Base-by-base conservation (phyloP, 2,888 invertebrate genomes). In the Eristalinus aeneus region DNA sequence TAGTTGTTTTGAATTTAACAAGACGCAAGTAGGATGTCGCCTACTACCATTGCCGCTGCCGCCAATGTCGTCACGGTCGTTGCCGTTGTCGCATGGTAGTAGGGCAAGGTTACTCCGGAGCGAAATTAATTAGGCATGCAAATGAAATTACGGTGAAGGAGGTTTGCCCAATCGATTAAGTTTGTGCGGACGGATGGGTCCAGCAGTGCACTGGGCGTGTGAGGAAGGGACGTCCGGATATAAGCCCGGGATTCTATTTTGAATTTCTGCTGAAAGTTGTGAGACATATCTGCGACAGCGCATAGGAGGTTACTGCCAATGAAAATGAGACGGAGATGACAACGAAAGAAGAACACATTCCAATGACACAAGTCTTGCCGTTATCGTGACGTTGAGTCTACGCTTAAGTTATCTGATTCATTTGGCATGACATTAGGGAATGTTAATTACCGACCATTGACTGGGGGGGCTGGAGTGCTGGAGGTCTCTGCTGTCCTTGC, bases 91-190 rank as follows among this genome's bases (percentile, higher is more conserved):
- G 23, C 53, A 8, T 27, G 27, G 39, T 36, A 72, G 74, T 80
- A 46, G 68, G 76, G 32, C 68, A 80, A 85, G 79, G 65, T 75
- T 84, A 76, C 23, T 80, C 64, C 72, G 76, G 80, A 69, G 68
- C 73, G 71, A 86, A 86, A 81, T 86, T 82, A 86, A 86, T 86
- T 86, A 86, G 77, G 86, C 86, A 86, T 86, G 86, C 82, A 86
- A 86, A 86, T 86, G 73, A 78, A 86, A 80, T 85, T 85, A 81
- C 68, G 85, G 72, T 73, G 64, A 69, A 81, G 71, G 63, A 74
- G 82, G 81, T 81, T 78, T 69, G 69, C 81, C 77, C 74, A 78
- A 86, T 86, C 82, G 86, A 82, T 82, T 81, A 71, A 73, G 76
- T 77, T 58, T 56, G 16, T 9, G 31, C 20, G 20, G 31, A 32